Conservation (phyloP, 1,140 invertebrate species). For the Ostrea edulis region DNA sequence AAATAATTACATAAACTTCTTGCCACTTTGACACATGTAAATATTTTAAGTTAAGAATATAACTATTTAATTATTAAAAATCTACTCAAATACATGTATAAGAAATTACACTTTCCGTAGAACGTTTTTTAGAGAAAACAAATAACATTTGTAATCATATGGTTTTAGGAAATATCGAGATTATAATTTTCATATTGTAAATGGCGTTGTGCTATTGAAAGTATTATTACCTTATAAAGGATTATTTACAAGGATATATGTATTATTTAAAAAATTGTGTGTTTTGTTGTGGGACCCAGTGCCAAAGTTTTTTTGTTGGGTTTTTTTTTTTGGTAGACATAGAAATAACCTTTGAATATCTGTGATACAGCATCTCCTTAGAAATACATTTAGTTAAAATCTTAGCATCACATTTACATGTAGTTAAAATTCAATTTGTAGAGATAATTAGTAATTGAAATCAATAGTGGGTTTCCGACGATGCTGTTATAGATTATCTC, state of each 20-base stretch:
- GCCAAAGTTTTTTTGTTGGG: slow-evolving; percentile 33
- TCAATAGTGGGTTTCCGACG: too few species aligned
- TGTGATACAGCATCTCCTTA: neutral
- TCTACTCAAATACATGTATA: neutral
- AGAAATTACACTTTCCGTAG: neutral
- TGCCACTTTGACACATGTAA: neutral
- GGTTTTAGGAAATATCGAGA: neutral
- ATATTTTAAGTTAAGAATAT: neutral
- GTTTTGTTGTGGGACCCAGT: neutral
- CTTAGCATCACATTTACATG: too few species aligned
- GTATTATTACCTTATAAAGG: neutral
- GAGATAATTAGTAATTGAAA: too few species aligned
- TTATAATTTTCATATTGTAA: neutral
- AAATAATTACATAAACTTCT: neutral
- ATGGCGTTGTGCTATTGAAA: neutral
- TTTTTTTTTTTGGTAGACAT: neutral
- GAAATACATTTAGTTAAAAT: too few species aligned
- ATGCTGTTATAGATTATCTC: too few species aligned
- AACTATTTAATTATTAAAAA: neutral
- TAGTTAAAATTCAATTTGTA: too few species aligned
- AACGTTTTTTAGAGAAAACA: neutral
- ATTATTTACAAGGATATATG: neutral
- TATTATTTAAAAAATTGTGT: neutral
- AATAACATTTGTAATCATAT: neutral
- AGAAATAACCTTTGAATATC: neutral